phyloP scores from a whole-genome alignment of 2,113 vertebrate genomes.

The Sebastes fasciatus region DNA sequence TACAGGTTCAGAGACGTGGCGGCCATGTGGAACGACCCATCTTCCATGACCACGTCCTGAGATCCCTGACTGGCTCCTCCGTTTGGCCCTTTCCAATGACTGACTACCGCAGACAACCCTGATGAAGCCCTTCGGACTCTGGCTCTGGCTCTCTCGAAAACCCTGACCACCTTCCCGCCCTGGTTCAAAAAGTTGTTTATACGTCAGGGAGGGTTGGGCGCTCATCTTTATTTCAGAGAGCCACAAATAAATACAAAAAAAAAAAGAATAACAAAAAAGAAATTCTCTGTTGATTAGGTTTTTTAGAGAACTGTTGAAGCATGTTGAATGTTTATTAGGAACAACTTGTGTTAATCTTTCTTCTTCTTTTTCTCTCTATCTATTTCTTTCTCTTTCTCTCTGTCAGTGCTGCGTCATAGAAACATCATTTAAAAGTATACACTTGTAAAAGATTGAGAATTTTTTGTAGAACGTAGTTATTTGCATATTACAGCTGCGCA shows the following conservation, averaged over 20 bases:
- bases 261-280: slow-evolving; percentile 51
- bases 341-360: slow-evolving; percentile 76
- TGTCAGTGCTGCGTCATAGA: slow-evolving; percentile 81
- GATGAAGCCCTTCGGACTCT: slow-evolving; percentile 77
- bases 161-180: slow-evolving; percentile 55
- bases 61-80: slow-evolving; percentile 79
- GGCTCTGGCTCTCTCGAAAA: slow-evolving; percentile 76
- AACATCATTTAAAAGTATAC: slow-evolving; percentile 67
- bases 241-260: slow-evolving; percentile 49
- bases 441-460: slow-evolving; percentile 61
- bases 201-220: slow-evolving; percentile 43
- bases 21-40: slow-evolving; percentile 87
- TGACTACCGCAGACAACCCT: slow-evolving; percentile 72
- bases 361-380: slow-evolving; percentile 61
- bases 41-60: slow-evolving; percentile 87
- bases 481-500: slow-evolving; percentile 75
- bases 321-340: slow-evolving; percentile 85
- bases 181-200: slow-evolving; percentile 32
- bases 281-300: slow-evolving; percentile 78
- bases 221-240: slow-evolving; percentile 71
- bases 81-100: slow-evolving; percentile 76
- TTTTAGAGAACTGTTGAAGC: slow-evolving; percentile 82
- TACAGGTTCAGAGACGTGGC: slow-evolving; percentile 85
- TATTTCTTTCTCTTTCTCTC: slow-evolving; percentile 68
- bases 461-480: slow-evolving; percentile 72